phyloP scores from a whole-genome alignment of 1,140 invertebrate genomes.

The Leptestheria dahalacensis region DNA sequence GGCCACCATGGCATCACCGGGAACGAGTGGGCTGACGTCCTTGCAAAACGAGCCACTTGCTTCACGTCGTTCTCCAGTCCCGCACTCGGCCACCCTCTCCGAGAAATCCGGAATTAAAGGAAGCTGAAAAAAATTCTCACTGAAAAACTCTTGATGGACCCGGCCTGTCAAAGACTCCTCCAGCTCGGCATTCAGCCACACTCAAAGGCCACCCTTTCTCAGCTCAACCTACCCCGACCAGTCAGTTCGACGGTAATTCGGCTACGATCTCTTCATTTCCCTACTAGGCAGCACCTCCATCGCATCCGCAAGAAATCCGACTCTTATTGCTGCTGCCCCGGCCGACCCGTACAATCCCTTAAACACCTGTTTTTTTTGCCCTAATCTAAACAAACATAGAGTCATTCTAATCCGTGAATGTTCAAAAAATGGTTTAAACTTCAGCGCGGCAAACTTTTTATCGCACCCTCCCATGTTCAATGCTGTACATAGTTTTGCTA shows the following conservation, averaged over 20 bases:
- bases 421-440: too few species aligned
- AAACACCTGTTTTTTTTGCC: too few species aligned
- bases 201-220: background rate
- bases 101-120: background rate
- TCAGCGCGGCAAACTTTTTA: too few species aligned
- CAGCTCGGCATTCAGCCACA: background rate
- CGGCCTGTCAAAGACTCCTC: background rate
- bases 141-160: background rate
- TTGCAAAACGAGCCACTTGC: background rate
- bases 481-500: too few species aligned
- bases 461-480: too few species aligned
- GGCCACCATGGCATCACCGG: background rate
- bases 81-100: background rate
- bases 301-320: background rate
- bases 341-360: too few species aligned
- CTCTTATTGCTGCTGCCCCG: background rate
- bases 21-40: background rate
- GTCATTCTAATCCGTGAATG: too few species aligned
- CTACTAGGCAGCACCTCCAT: background rate
- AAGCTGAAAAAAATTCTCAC: background rate
- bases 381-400: too few species aligned
- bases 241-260: background rate
- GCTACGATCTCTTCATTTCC: background rate
- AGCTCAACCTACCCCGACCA: background rate
- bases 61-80: background rate